A percentile compares a stretch with the other conserved stretches of the same genome.
Evolutionary conservation across 2,888 invertebrate genomes (phyloP).

Genomic region (Lottia gigantea): DNA sequence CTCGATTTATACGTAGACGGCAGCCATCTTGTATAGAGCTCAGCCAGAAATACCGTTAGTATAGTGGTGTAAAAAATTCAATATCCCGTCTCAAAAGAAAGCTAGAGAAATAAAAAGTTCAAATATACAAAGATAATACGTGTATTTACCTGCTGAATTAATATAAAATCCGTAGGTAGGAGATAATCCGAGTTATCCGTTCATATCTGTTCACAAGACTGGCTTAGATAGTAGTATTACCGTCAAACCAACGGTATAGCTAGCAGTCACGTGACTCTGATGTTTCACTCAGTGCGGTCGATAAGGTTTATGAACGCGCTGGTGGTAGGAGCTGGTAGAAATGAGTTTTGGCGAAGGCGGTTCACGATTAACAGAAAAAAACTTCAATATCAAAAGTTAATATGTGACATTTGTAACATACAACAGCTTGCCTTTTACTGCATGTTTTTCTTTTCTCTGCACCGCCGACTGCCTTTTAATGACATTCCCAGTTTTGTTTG

Average conservation of each 20-base stretch:
- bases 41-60: background rate
- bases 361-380: background rate
- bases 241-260: constrained; percentile 2
- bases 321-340: background rate
- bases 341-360: background rate
- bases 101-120: background rate
- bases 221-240: background rate
- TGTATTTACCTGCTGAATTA: background rate
- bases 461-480: background rate
- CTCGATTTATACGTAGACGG: constrained; percentile 7
- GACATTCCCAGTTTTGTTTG: background rate
- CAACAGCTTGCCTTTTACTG: background rate
- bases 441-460: background rate
- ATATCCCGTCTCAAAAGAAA: background rate
- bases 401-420: background rate
- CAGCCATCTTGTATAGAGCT: constrained; percentile 3
- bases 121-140: background rate
- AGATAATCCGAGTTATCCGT: background rate
- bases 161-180: background rate
- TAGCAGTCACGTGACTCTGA: constrained; percentile 1
- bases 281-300: background rate
- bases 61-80: background rate
- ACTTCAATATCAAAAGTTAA: background rate
- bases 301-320: constrained; percentile 8
- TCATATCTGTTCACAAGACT: constrained; percentile 1